Evolutionary conservation across 92 coral and sea anemone genomes (phyloP).

Genomic region (Hydrozoanthus gracilis): DNA sequence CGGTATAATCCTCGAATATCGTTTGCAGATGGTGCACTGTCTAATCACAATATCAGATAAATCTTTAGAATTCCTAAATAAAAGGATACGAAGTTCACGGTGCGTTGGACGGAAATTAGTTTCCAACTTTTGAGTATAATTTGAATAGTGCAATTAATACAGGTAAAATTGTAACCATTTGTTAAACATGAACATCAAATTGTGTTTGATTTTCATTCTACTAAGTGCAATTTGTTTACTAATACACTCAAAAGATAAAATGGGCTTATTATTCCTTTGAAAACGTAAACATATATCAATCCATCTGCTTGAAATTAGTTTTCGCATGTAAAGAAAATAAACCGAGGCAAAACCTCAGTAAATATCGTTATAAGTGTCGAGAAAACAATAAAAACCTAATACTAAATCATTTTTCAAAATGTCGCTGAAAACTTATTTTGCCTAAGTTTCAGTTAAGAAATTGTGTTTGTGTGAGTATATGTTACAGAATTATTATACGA

Average conservation of each 20-base stretch:
- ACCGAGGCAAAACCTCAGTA: slow-evolving; percentile 34
- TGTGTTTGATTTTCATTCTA: slow-evolving; percentile 76
- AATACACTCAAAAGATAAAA: slow-evolving; percentile 75
- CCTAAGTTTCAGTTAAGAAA: neutral
- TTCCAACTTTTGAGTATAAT: slow-evolving; percentile 60
- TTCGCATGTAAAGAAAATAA: slow-evolving; percentile 55
- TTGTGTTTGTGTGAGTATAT: neutral
- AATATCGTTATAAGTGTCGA: slow-evolving; percentile 42
- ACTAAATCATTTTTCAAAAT: slow-evolving; percentile 29
- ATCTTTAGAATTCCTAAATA: slow-evolving; percentile 59
- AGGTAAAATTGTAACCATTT: slow-evolving; percentile 70
- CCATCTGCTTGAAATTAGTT: slow-evolving; percentile 67
- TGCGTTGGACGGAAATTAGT: slow-evolving; percentile 81
- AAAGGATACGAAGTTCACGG: slow-evolving; percentile 67
- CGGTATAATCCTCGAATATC: slow-evolving; percentile 60
- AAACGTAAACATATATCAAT: slow-evolving; percentile 58
- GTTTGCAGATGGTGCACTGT: slow-evolving; percentile 68
- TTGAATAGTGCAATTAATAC: slow-evolving; percentile 77
- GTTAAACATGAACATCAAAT: slow-evolving; percentile 78
- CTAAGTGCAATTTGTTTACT: slow-evolving; percentile 84
- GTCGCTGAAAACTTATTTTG: slow-evolving; percentile 14
- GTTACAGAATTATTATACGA: neutral
- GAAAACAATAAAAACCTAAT: slow-evolving; percentile 16
- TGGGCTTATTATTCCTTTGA: slow-evolving; percentile 66
- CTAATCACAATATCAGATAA: slow-evolving; percentile 69